Conservation (phyloP, 2,888 invertebrate species). For the Furcula furcula region DNA sequence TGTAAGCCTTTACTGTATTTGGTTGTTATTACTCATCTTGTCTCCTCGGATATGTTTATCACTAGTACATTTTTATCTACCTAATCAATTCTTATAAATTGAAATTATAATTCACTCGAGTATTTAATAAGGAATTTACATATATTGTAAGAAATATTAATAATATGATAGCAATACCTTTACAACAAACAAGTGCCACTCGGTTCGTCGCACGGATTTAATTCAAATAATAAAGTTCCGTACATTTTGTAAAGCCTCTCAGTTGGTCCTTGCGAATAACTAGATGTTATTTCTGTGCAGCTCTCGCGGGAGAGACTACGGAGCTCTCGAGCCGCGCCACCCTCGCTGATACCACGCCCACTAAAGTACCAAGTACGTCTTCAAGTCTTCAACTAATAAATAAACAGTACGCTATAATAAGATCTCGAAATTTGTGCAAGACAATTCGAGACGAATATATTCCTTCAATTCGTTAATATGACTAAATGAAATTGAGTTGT, state of each 20-base stretch:
- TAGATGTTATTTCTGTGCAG: conserved; percentile 76
- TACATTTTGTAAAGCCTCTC: conserved; percentile 4
- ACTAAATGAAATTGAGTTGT: no score
- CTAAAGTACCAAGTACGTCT: conserved; percentile 84
- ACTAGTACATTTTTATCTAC: no score
- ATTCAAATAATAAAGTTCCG: background rate
- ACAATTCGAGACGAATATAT: background rate
- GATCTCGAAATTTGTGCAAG: conserved; percentile 40
- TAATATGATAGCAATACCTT: no score
- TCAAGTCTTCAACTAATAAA: conserved; percentile 46
- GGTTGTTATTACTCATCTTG: no score
- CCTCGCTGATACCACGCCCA: conserved; percentile 80
- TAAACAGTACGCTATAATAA: conserved; percentile 58
- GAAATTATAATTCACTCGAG: no score
- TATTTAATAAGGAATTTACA: no score
- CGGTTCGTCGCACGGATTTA: background rate
- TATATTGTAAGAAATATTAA: no score
- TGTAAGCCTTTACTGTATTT: no score
- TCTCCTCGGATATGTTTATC: no score
- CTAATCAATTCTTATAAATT: no score
- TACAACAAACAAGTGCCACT: no score
- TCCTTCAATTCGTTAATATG: no score
- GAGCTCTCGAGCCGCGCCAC: conserved; percentile 74
- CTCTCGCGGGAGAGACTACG: conserved; percentile 68
- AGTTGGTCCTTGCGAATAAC: conserved; percentile 37